Conservation (phyloP, 2,797 vertebrate species). For the Danio jaintianensis region DNA sequence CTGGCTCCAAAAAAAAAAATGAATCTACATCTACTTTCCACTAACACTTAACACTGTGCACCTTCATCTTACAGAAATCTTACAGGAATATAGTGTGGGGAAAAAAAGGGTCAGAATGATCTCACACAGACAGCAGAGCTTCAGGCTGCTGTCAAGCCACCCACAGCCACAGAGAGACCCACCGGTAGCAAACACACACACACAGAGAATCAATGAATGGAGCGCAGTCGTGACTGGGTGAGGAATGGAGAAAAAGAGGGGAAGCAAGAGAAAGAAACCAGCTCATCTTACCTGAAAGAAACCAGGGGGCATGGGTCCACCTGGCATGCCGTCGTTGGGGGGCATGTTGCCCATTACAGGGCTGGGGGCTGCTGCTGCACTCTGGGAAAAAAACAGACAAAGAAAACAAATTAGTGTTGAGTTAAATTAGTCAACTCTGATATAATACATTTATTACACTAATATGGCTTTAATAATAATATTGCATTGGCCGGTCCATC, state of each 20-base stretch:
- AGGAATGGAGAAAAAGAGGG: constrained; percentile 2
- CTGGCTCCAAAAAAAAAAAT: neutral
- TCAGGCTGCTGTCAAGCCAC: constrained; percentile 35
- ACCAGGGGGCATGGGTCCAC: constrained; percentile 87
- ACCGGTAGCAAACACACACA: constrained; percentile 16
- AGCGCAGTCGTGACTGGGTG: constrained; percentile 31
- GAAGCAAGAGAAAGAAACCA: constrained; percentile 19
- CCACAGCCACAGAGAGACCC: constrained; percentile 32
- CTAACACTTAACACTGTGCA: neutral
- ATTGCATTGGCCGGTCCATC: neutral
- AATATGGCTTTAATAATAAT: neutral
- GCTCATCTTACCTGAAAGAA: constrained; percentile 89
- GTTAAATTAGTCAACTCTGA: neutral
- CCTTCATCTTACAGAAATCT: neutral
- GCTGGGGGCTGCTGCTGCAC: constrained; percentile 85
- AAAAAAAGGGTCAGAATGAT: constrained; percentile 15
- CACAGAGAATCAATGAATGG: constrained; percentile 58
- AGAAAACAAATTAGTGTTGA: constrained; percentile 25
- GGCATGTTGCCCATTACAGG: constrained; percentile 92
- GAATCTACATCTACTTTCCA: constrained; percentile 19
- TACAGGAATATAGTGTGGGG: neutral
- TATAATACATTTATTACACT: neutral
- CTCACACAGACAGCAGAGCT: constrained; percentile 28
- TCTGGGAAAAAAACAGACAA: constrained; percentile 70
- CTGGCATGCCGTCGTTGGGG: constrained; percentile 86